phyloP scores from a whole-genome alignment of 2,888 invertebrate genomes.

The Cosmorhoe ocellata region DNA sequence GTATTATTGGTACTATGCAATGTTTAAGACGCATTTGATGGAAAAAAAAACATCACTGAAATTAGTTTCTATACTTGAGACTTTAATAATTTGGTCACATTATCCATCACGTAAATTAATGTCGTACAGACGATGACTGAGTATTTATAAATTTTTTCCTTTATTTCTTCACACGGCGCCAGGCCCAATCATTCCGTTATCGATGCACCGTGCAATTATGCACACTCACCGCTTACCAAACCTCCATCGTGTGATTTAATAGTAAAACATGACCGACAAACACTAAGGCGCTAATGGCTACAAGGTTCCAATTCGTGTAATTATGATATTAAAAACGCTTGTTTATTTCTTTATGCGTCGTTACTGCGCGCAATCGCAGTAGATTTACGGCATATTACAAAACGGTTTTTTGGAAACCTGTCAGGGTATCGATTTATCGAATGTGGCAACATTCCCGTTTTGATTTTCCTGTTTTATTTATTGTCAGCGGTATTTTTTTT shows the following conservation, averaged over 20 bases:
- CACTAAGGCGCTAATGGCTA: conserved; percentile 54
- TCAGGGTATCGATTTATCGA: conserved; percentile 31
- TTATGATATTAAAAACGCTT: conserved; percentile 62
- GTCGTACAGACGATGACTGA: no score
- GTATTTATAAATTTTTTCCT: conserved; percentile 23
- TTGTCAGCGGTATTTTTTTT: background rate
- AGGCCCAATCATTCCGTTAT: conserved; percentile 56
- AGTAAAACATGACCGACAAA: conserved; percentile 62
- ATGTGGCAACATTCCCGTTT: conserved; percentile 26
- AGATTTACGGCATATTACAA: conserved; percentile 54
- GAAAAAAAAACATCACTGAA: no score
- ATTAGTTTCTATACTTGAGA: no score
- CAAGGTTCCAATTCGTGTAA: conserved; percentile 54
- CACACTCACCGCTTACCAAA: conserved; percentile 49
- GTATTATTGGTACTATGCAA: no score
- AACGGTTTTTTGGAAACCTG: conserved; percentile 50
- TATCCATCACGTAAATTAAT: no score
- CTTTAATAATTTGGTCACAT: no score
- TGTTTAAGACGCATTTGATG: no score
- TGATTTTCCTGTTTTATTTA: conserved; percentile 23
- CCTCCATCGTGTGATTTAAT: conserved; percentile 60
- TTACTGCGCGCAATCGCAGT: conserved; percentile 42
- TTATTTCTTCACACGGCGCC: conserved; percentile 24
- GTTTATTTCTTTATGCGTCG: conserved; percentile 53
- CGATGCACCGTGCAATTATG: conserved; percentile 57